Conservation (phyloP, 2,888 invertebrate genomes). For the Aricia artaxerxes region DNA sequence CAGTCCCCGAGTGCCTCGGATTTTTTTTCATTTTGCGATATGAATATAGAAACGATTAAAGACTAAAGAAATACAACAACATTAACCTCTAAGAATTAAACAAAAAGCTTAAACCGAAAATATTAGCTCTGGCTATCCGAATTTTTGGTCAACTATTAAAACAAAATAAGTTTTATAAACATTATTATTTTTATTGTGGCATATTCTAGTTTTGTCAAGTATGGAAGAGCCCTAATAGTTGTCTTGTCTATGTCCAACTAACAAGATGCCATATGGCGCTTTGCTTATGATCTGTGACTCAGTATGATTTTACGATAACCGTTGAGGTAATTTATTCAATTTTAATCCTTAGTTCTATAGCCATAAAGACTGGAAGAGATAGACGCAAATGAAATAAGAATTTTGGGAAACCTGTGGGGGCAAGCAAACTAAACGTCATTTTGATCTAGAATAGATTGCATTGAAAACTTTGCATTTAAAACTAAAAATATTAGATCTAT, state of each 20-base stretch:
- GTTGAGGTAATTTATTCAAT: slow-evolving; percentile 41
- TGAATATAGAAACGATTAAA: no score
- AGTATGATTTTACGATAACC: slow-evolving; percentile 44
- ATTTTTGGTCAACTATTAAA: background rate
- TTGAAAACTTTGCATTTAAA: no score
- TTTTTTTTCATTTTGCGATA: no score
- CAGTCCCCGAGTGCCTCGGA: no score
- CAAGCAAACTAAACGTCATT: background rate
- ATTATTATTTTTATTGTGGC: background rate
- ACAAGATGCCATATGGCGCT: slow-evolving; percentile 65
- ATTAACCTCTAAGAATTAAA: no score
- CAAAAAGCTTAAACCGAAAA: no score
- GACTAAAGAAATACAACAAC: no score
- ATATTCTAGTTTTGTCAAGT: slow-evolving; percentile 38
- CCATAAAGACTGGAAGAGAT: background rate
- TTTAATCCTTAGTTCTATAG: slow-evolving; percentile 42
- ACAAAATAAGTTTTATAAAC: background rate
- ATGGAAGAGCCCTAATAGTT: slow-evolving; percentile 47
- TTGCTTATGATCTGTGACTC: slow-evolving; percentile 54
- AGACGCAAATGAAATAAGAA: background rate
- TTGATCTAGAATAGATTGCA: background rate
- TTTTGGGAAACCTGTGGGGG: background rate
- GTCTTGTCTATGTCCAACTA: slow-evolving; percentile 56
- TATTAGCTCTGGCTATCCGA: no score
- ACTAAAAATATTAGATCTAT: no score